Evolutionary conservation across 2,113 vertebrate genomes (phyloP), one percentile per base, ranked within the genome.

Genomic region (Spilogale gracilis): DNA sequence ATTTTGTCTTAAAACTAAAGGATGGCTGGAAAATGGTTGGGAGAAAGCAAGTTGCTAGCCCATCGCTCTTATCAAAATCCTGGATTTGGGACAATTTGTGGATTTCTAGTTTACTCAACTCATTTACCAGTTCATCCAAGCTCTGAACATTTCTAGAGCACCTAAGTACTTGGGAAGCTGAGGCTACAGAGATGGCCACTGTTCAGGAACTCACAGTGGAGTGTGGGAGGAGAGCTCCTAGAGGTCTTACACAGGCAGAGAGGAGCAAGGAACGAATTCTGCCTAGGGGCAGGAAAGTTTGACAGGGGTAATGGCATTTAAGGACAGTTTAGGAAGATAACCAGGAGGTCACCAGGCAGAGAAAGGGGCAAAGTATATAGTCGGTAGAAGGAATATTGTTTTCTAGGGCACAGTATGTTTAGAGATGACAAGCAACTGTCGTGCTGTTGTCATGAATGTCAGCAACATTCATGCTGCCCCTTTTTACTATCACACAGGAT

Each of bases 1-100:
- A 27, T 86, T 91, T 25, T 90, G 65, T 58, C 86, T 65, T 84
- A 79, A 84, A 90, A 93, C 50, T 56, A n/a, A 76, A 76, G 56
- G 16, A 69, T 10, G 23, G 54, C 54, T 78, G 30, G 38, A 27
- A 83, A 95, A 81, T 82, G 30, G 43, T 5, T 65, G 23, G 14
- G 25, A 67, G n/a, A 50, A 6, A 20, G 25, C 6, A 38, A 48
- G 52, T 11, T n/a, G 18, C 27, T 54, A 84, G 43, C 18, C 50
- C 54, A 61, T 52, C 21, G 48, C 13, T 83, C 56, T 67, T 54
- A 10, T n/a, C 52, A 65, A 89, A 73, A 52, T n/a, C 38, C 56
- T 79, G 20, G 30, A 86, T 30, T 97, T 43, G 45, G 23, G 3
- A 56, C 20, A 25, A 85, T 85, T 81, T 91, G 63, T 52, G 32